Conservation (phyloP, 2,113 vertebrate species). For the Sminthopsis crassicaudata region DNA sequence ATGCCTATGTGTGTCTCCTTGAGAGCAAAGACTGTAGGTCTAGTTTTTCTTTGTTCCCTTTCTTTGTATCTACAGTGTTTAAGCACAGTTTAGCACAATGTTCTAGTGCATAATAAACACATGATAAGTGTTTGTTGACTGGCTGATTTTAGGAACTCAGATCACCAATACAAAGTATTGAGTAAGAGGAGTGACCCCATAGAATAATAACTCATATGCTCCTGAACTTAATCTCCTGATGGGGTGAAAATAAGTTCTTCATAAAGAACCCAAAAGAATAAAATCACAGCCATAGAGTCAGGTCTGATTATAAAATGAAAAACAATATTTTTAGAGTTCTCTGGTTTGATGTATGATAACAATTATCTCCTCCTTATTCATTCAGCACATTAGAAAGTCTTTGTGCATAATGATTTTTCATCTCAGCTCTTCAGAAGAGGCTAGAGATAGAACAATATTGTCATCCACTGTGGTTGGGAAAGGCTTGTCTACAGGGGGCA, state of each 20-base stretch:
- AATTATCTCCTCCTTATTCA: neutral
- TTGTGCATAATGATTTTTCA: neutral
- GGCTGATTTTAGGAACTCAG: neutral
- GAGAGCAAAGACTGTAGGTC: neutral
- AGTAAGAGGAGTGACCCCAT: neutral
- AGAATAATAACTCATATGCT: neutral
- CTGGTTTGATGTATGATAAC: neutral
- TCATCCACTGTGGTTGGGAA: neutral
- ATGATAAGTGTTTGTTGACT: neutral
- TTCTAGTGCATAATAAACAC: neutral
- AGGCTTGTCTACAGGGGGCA: neutral
- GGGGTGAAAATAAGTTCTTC: neutral
- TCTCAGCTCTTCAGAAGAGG: neutral
- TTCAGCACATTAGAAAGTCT: neutral
- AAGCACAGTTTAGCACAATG: too few relatives aligned
- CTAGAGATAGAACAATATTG: neutral
- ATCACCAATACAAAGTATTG: neutral
- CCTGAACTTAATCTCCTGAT: neutral
- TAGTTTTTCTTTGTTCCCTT: neutral
- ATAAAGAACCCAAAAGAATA: neutral
- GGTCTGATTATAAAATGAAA: neutral
- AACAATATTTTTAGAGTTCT: neutral
- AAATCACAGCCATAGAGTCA: neutral
- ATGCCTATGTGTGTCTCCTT: neutral
- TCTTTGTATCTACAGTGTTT: neutral